phyloP scores from a whole-genome alignment of 2,888 invertebrate species.

The Ceratothoa steindachneri region DNA sequence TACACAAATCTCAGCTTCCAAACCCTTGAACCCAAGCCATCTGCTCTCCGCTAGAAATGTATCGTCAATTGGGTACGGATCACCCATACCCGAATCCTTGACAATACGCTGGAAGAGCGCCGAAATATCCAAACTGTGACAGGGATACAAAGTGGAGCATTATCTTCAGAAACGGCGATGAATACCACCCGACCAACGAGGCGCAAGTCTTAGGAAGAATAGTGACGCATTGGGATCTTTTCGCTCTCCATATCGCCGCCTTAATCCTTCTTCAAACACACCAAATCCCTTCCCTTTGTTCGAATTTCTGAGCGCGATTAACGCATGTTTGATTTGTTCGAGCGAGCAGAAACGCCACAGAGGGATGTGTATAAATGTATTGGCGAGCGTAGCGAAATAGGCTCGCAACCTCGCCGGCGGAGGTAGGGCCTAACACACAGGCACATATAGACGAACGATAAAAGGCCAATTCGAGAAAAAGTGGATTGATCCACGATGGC shows the following conservation, averaged over 20 bases:
- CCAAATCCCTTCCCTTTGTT: not conserved
- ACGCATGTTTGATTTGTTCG: not conserved
- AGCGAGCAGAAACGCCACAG: not conserved
- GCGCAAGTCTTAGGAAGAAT: not conserved
- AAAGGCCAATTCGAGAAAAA: too few relatives aligned
- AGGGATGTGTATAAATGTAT: not conserved
- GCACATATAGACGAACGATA: too few relatives aligned
- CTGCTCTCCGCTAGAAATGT: too few relatives aligned
- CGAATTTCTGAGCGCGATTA: not conserved
- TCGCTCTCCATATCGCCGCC: not conserved
- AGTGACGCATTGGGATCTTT: too few relatives aligned
- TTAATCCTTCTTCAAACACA: not conserved
- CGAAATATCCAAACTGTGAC: not conserved
- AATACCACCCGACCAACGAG: not conserved
- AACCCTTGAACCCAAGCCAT: too few relatives aligned
- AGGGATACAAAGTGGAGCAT: not conserved
- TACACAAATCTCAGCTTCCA: too few relatives aligned
- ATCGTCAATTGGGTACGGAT: not conserved
- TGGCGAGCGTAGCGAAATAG: too few relatives aligned
- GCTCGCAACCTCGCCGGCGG: too few relatives aligned
- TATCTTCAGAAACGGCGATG: not conserved
- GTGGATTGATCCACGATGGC: too few relatives aligned
- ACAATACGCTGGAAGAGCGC: not conserved
- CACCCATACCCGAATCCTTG: not conserved
- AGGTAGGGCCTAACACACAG: too few relatives aligned